A percentile compares a stretch with the other conserved stretches of the same genome.
Evolutionary conservation across 2,888 invertebrate species (phyloP).

Genomic region (Epistrophe eligans): DNA sequence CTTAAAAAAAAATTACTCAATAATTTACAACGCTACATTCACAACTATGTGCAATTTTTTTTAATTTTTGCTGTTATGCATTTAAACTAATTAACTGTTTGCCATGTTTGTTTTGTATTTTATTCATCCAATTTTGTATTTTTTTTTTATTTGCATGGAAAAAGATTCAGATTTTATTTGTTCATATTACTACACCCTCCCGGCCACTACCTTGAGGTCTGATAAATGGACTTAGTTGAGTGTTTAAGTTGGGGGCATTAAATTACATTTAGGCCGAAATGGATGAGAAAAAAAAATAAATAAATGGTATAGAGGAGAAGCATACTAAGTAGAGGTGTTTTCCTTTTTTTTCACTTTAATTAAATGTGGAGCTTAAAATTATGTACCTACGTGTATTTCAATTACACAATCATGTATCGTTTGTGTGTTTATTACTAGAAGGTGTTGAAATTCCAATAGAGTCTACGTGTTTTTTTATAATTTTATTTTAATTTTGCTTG

Average conservation of each 20-base stretch:
- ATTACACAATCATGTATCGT: conserved; percentile 11
- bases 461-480: neutral
- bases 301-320: neutral
- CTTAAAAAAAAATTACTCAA: neutral
- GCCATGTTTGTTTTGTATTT: conserved; percentile 7
- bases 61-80: conserved; percentile 42
- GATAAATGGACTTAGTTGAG: conserved; percentile 30
- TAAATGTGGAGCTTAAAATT: conserved; percentile 17
- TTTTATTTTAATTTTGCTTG: neutral
- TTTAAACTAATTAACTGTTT: conserved; percentile 46
- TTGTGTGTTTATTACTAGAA: neutral
- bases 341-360: conserved; percentile 43
- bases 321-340: conserved; percentile 11
- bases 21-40: neutral
- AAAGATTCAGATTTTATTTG: conserved; percentile 7
- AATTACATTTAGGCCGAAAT: conserved; percentile 1
- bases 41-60: conserved; percentile 6
- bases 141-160: conserved; percentile 33
- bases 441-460: neutral
- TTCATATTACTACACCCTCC: neutral
- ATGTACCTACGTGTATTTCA: conserved; percentile 4
- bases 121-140: neutral
- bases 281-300: neutral
- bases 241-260: conserved; percentile 29
- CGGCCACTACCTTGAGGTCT: conserved; percentile 19